Evolutionary conservation across 2,888 invertebrate genomes (phyloP).

Genomic region (Acronicta alni): DNA sequence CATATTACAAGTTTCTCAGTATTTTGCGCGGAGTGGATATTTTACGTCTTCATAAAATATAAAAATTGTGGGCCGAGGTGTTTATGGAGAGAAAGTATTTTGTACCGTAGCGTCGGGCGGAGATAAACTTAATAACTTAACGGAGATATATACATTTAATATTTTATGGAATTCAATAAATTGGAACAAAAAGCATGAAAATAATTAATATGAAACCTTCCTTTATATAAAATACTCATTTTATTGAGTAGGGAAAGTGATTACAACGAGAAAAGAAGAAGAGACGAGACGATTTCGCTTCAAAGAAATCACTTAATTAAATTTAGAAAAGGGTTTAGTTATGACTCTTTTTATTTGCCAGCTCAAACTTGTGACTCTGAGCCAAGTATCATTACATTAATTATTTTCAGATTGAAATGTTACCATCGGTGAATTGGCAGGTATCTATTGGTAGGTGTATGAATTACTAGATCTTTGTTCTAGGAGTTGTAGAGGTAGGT

Average conservation of each 20-base stretch:
- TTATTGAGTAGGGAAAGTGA: slow-evolving; percentile 4
- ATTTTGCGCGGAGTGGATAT: slow-evolving; percentile 52
- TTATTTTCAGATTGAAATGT: too few species aligned
- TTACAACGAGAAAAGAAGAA: background rate
- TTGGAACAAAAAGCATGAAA: too few species aligned
- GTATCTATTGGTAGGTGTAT: too few species aligned
- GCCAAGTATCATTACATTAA: too few species aligned
- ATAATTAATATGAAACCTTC: background rate
- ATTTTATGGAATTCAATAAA: too few species aligned
- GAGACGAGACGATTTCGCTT: slow-evolving; percentile 6
- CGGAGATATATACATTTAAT: too few species aligned
- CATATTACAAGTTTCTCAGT: slow-evolving; percentile 60
- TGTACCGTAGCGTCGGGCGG: slow-evolving; percentile 5
- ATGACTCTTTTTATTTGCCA: too few species aligned
- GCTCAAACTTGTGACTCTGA: too few species aligned
- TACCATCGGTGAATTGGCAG: too few species aligned
- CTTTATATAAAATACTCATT: slow-evolving; percentile 6
- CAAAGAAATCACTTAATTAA: slow-evolving; percentile 39
- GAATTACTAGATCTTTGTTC: too few species aligned
- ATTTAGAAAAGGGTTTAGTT: slow-evolving; percentile 27
- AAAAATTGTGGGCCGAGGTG: slow-evolving; percentile 61
- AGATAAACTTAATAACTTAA: too few species aligned
- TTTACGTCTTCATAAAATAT: slow-evolving; percentile 73
- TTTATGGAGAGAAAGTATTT: slow-evolving; percentile 47
- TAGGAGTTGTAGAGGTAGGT: too few species aligned